Evolutionary conservation across 1,140 invertebrate species (phyloP).

Genomic region (Zaprionus capensis): DNA sequence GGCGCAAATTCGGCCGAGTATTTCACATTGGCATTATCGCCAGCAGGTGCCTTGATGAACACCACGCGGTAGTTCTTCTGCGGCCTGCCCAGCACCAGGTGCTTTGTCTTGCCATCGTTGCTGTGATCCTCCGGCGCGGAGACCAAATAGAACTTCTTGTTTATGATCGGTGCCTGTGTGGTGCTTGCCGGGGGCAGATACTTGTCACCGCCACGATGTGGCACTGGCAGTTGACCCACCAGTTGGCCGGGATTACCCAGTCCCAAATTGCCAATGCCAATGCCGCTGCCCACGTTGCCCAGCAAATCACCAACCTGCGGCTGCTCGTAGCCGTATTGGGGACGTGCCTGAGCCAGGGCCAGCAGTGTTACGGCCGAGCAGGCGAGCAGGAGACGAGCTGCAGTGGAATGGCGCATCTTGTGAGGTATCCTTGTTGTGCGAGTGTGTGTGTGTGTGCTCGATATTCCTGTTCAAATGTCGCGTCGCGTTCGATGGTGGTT

Average conservation of each 20-base stretch:
- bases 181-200: slow-evolving; percentile 76
- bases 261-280: slow-evolving; percentile 13
- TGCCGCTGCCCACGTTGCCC: slow-evolving; percentile 28
- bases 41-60: slow-evolving; percentile 93
- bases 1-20: slow-evolving; percentile 80
- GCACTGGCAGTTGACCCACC: slow-evolving; percentile 31
- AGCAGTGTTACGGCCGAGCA: slow-evolving; percentile 40
- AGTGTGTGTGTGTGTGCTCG: neutral
- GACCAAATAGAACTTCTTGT: slow-evolving; percentile 82
- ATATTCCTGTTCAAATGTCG: slow-evolving; percentile 20
- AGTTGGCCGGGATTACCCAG: slow-evolving; percentile 4
- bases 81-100: slow-evolving; percentile 85
- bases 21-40: slow-evolving; percentile 86
- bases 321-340: slow-evolving; percentile 77
- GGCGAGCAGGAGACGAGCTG: slow-evolving; percentile 33
- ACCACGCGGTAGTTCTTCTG: slow-evolving; percentile 95
- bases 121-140: slow-evolving; percentile 80
- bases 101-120: slow-evolving; percentile 71
- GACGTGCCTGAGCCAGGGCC: slow-evolving; percentile 55
- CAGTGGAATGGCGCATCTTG: slow-evolving; percentile 16
- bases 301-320: slow-evolving; percentile 45
- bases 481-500: slow-evolving; percentile 26
- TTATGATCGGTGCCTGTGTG: slow-evolving; percentile 73
- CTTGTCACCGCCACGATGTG: slow-evolving; percentile 76
- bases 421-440: slow-evolving; percentile 44